A percentile compares a stretch with the other conserved stretches of the same genome.
Conservation (phyloP, 2,113 vertebrate genomes). For the Chlorodrepanis virens region DNA sequence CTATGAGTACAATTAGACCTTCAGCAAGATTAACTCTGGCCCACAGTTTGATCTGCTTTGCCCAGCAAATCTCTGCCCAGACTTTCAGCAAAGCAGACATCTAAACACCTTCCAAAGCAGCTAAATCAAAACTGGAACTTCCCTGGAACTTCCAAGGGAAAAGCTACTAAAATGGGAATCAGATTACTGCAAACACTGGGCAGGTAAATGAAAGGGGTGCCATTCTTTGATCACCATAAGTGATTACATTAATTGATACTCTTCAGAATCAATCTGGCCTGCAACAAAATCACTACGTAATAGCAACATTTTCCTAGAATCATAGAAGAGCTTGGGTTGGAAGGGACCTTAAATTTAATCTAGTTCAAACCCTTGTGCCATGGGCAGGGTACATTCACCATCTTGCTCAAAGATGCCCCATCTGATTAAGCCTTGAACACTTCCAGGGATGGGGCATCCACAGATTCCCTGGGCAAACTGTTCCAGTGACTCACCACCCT, state of each 20-base stretch:
- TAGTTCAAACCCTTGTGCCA: neutral
- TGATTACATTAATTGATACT: neutral
- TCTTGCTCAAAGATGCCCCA: neutral
- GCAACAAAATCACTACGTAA: neutral
- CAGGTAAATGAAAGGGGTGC: neutral
- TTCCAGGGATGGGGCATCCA: neutral
- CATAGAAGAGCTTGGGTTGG: neutral
- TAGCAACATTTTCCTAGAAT: neutral
- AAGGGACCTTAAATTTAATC: neutral
- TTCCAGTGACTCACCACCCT: neutral
- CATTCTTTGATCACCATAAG: neutral
- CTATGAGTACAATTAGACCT: neutral
- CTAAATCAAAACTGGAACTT: neutral
- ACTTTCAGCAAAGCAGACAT: neutral
- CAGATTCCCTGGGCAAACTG: neutral
- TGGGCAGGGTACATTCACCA: neutral
- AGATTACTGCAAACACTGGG: accelerated
- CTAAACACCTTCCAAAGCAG: neutral
- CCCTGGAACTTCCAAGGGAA: neutral
- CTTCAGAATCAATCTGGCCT: neutral
- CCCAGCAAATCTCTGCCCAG: neutral
- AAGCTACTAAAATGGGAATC: neutral
- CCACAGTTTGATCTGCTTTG: neutral
- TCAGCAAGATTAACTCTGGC: neutral
- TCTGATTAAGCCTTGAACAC: neutral